Base-by-base conservation (phyloP, 30 jellyfish, hydroid and myxozoan species). In the Sanderia malayensis region DNA sequence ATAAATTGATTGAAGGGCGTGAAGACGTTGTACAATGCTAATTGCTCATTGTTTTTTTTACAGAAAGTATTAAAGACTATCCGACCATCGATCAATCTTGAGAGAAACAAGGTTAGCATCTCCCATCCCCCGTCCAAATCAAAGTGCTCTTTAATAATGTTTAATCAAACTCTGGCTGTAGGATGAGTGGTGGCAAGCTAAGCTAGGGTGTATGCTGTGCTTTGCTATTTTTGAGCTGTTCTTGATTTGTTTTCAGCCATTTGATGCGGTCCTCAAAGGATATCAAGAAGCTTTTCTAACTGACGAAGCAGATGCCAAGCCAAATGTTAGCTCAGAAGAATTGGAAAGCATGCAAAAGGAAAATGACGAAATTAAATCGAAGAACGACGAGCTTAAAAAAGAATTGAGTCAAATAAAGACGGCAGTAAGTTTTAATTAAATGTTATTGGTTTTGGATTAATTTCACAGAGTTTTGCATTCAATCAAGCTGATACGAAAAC, bases 31-130 rank as follows among this genome's bases (percentile, higher is more conserved):
- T n/a, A n/a, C n/a, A n/a, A n/a, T n/a, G n/a, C 1, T 2, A 19
- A 17, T 26, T 21, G 15, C 21, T 27, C 1, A 21, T 2, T 9
- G 3, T 30, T 73, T 15, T 23, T 45, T 28, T 64, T 65, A 23
- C 81, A 78, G 89, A 65, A 52, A 44, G 59, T 58, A 49, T 58
- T 78, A 29, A 78, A 78, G 67, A 55, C 44, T 11, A 60, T 78
- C 32, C 81, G 89, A 25, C 89, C 89, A 22, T 22, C 57, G 23
- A 78, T 78, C 23, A 78, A 78, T 31, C 76, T 78, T 29, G 82
- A 78, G 28, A 64, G 49, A 52, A 71, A 70, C 58, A 33, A 78
- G 89, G 89, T 78, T 21, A 61, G 80, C 10, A 37, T n/a, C n/a
- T n/a, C n/a, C n/a, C n/a, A n/a, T n/a, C n/a, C n/a, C n/a, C n/a